Evolutionary conservation across 2,888 invertebrate species (phyloP).

Genomic region (Standfussiana lucernea): DNA sequence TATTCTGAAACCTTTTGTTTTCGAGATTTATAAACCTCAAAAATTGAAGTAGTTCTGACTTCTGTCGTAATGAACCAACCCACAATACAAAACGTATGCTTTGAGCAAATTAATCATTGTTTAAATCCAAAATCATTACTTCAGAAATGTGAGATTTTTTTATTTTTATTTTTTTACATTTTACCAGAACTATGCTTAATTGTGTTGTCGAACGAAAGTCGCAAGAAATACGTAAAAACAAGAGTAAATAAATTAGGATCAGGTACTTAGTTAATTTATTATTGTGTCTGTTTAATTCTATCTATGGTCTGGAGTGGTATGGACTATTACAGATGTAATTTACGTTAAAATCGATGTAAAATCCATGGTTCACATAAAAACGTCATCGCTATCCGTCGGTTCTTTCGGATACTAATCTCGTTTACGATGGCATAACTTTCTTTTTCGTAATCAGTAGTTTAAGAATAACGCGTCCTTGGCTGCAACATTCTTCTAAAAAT

Average conservation of each 20-base stretch:
- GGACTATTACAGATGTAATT: slow-evolving; percentile 12
- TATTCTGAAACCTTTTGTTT: slow-evolving; percentile 18
- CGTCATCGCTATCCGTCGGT: slow-evolving; percentile 26
- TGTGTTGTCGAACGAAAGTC: neutral
- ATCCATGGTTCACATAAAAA: slow-evolving; percentile 34
- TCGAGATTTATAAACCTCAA: neutral
- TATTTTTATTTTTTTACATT: neutral
- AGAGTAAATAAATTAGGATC: neutral
- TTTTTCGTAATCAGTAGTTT: slow-evolving; percentile 14
- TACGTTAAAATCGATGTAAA: slow-evolving; percentile 17
- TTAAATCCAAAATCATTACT: no score
- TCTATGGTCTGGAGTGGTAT: neutral
- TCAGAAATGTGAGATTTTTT: neutral
- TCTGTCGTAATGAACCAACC: neutral
- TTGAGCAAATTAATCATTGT: neutral
- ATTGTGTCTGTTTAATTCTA: neutral
- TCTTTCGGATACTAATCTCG: slow-evolving; percentile 28
- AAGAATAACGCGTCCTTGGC: slow-evolving; percentile 36
- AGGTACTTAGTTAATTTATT: neutral
- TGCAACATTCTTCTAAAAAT: slow-evolving; percentile 2
- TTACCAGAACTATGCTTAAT: neutral
- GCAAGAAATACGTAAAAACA: neutral
- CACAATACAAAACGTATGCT: neutral
- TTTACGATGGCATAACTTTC: slow-evolving; percentile 42
- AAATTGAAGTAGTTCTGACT: neutral